phyloP scores from a whole-genome alignment of 2,888 invertebrate species.

The Spialia ferax region DNA sequence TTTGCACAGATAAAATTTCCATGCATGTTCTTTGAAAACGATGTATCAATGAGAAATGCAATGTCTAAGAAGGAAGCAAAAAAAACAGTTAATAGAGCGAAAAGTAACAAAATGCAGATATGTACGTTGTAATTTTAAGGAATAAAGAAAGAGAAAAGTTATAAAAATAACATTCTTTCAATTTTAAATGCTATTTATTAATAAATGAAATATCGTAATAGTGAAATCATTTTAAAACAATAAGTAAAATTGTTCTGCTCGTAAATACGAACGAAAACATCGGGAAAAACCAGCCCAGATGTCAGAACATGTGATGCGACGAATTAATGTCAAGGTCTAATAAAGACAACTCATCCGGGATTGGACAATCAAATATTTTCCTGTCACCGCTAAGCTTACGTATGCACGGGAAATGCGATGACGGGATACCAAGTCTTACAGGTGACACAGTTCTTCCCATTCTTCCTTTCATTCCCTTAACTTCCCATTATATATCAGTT shows the following conservation, averaged over 20 bases:
- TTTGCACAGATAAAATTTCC: conserved; percentile 24
- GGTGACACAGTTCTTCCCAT: conserved; percentile 18
- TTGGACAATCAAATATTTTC: conserved; percentile 39
- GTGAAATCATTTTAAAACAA: neutral
- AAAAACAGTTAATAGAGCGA: neutral
- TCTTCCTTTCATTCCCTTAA: conserved; percentile 17
- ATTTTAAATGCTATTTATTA: too few species aligned
- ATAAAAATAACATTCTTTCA: too few species aligned
- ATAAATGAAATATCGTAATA: neutral
- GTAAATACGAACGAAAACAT: neutral
- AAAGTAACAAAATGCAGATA: neutral
- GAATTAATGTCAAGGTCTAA: conserved; percentile 40
- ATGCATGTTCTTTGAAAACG: conserved; percentile 6
- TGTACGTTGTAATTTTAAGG: too few species aligned
- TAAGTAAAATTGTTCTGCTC: too few species aligned
- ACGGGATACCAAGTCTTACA: conserved; percentile 34
- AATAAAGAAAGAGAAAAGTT: too few species aligned
- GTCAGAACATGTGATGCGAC: conserved; percentile 26
- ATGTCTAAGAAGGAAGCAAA: too few species aligned
- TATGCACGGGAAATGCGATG: conserved; percentile 36
- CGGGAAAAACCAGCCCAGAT: neutral
- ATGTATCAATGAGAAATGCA: neutral
- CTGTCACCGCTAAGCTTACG: conserved; percentile 33
- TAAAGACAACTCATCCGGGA: conserved; percentile 36
- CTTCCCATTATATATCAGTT: too few species aligned